These are phyloP conservation scores for Lithobates sylvaticus DNA, from an alignment of 2,797 vertebrate species.

Conservation along the genomic window DNA sequence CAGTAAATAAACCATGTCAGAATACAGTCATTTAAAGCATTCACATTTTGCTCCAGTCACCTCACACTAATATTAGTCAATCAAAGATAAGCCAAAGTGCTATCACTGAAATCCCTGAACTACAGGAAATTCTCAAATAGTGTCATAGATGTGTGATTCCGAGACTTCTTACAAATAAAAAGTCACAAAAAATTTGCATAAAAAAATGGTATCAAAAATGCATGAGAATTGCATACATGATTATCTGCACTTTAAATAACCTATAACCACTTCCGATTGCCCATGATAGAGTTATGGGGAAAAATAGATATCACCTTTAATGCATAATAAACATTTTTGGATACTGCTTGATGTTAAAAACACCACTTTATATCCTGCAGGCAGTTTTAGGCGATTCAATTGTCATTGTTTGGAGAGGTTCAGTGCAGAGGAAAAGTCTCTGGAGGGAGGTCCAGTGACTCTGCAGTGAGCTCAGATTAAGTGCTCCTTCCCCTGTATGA, in stretches of 20 bases:
- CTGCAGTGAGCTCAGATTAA: conserved; percentile 14
- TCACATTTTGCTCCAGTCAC: conserved; percentile 69
- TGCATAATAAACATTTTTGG: not conserved
- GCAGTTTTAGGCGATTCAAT: not conserved
- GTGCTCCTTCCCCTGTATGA: conserved; percentile 1
- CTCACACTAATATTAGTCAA: conserved; percentile 69
- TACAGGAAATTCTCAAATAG: conserved; percentile 64
- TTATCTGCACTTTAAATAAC: conserved; percentile 11
- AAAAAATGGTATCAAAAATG: not conserved
- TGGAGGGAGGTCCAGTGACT: conserved; percentile 19
- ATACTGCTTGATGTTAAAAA: not conserved
- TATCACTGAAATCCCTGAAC: conserved; percentile 76
- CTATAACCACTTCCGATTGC: not conserved
- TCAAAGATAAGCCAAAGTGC: conserved; percentile 76
- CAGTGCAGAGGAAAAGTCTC: conserved; percentile 5
- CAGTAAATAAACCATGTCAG: conserved; percentile 68
- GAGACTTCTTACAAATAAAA: conserved; percentile 3
- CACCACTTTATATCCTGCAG: not conserved
- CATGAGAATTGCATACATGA: conserved; percentile 21
- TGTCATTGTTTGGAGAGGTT: not conserved
- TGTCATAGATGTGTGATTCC: conserved; percentile 58
- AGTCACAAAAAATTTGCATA: not conserved
- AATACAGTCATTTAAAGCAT: conserved; percentile 66
- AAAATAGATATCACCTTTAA: not conserved
- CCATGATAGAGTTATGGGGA: not conserved